These are phyloP conservation scores for Dorcus parallelipipedus DNA, from an alignment of 2,888 invertebrate genomes.

Conservation along the genomic window DNA sequence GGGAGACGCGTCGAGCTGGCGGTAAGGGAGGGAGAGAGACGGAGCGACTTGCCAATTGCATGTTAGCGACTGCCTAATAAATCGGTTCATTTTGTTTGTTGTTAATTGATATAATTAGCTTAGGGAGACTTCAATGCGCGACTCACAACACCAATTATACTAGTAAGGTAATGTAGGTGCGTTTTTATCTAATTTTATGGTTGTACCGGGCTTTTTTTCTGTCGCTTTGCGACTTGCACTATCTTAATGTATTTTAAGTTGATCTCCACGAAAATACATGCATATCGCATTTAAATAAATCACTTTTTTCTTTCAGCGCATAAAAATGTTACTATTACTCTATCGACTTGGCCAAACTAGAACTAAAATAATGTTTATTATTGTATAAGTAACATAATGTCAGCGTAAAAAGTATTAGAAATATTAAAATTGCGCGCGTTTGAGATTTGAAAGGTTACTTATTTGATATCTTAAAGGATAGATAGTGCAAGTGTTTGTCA, in stretches of 20 bases:
- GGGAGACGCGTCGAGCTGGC: conserved; percentile 4
- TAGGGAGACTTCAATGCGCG: conserved; percentile 26
- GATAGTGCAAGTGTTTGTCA: too few species aligned
- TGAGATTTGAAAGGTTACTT: too few species aligned
- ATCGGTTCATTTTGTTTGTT: conserved; percentile 32
- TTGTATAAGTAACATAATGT: too few species aligned
- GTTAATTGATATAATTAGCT: conserved; percentile 34
- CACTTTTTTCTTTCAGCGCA: too few species aligned
- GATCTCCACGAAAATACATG: too few species aligned
- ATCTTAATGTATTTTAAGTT: neutral
- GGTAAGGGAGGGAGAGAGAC: conserved; percentile 6
- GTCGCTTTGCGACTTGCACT: neutral
- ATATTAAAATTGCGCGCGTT: too few species aligned
- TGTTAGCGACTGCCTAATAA: conserved; percentile 31
- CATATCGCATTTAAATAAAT: too few species aligned
- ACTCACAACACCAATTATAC: conserved; percentile 28
- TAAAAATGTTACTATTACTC: too few species aligned
- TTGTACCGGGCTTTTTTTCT: neutral
- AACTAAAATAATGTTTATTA: too few species aligned
- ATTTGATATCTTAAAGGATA: too few species aligned
- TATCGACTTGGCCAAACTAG: too few species aligned
- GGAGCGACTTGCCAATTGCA: conserved; percentile 26
- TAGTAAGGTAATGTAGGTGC: conserved; percentile 24
- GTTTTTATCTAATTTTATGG: conserved; percentile 26
- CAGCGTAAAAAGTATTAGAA: too few species aligned